Evolutionary conservation across 35 echinoderm and acorn worm species (phyloP), one percentile per base, ranked within the genome.

Genomic region (Stichopus chloronotus): DNA sequence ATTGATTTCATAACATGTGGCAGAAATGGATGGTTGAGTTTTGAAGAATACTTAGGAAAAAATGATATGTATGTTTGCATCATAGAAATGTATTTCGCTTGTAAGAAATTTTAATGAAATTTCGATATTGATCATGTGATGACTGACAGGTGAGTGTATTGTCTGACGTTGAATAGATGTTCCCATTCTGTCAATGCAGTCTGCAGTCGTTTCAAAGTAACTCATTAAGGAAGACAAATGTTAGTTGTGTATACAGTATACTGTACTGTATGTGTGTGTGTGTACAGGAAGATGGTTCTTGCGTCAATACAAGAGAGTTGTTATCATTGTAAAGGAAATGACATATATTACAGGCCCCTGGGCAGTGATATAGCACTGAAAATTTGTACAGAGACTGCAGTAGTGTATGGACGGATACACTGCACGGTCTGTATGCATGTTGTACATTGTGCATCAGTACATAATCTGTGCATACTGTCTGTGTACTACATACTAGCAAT

Each of bases 61-160:
- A 43, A 43, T 43, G 30, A 43, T 1, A 43, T 43, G 30, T 43
- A 1, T 43, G 30, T 43, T 43, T 43, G 30, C 30, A 43, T 43
- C 30, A 43, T 3, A 43, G 30, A 43, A 43, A 74, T 20, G 13
- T 20, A n/a, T 74, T 19, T 19, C 4, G 30, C 30, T 43, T 43
- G 30, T 43, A 43, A 72, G 5, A 19, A 14, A 19, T 74, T 74
- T n/a, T 74, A 20, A 74, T 74, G 19, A 74, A 74, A 74, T 74
- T 74, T 74, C n/a, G 12, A 74, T 74, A 74, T 74, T 74, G 69
- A 74, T 74, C 69, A 74, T 4, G 22, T 74, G 17, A 74, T 74
- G 17, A 74, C 22, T 65, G 6, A 74, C 4, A 74, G 69, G 22
- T 74, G 69, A n/a, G 14, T n/a, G 1, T 74, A 74, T 74, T 74